A percentile compares a stretch with the other conserved stretches of the same genome.
These are phyloP conservation scores for Lasioglossum lativentre DNA, from an alignment of 2,888 invertebrate genomes.

Conservation along the genomic window DNA sequence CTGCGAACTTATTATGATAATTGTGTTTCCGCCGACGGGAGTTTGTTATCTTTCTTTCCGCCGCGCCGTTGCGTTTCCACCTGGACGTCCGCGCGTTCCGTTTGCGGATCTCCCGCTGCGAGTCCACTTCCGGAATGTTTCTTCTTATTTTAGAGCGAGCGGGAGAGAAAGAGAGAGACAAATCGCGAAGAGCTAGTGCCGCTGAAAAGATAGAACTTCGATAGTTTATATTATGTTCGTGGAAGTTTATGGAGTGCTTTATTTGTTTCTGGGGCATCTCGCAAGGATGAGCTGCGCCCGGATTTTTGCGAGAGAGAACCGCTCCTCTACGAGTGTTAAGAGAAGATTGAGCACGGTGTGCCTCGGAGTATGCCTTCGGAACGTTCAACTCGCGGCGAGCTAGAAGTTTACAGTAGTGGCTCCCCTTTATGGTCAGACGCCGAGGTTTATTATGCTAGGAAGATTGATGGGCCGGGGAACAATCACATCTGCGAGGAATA, in stretches of 20 bases:
- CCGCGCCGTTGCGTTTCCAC: neutral
- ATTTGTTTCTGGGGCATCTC: neutral
- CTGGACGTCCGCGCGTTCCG: neutral
- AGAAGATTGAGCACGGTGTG: neutral
- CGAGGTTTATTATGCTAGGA: neutral
- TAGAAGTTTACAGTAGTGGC: neutral
- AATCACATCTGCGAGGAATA: neutral
- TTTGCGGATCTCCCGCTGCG: neutral
- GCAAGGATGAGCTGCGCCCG: neutral
- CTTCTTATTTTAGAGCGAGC: neutral
- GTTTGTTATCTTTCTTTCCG: neutral
- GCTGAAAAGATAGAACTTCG: neutral
- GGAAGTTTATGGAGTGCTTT: neutral
- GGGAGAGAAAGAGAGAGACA: neutral
- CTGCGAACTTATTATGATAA: neutral
- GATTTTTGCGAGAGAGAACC: neutral
- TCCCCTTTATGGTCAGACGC: constrained; percentile 10
- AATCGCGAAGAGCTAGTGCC: neutral
- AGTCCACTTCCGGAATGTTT: neutral
- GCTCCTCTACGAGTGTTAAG: neutral
- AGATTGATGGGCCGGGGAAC: constrained; percentile 5
- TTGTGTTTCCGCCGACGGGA: neutral
- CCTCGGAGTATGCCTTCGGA: neutral
- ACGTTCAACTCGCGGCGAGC: neutral
- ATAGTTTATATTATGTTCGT: neutral